Evolutionary conservation across 2,113 vertebrate species (phyloP).

Genomic region (Symphodus melops): DNA sequence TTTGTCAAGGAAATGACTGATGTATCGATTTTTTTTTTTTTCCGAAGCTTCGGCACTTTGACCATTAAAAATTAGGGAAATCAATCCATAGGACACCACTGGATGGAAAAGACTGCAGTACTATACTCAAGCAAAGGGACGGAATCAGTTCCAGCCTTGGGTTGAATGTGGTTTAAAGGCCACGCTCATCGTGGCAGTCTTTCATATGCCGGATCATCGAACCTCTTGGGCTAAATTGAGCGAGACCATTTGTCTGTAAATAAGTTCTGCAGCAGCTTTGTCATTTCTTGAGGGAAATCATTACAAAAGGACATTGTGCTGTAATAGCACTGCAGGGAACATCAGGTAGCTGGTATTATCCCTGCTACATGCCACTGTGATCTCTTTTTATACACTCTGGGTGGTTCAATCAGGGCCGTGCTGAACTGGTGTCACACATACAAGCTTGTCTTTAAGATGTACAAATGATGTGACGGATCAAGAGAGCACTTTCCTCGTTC

Average conservation of each 20-base stretch:
- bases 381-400: constrained; percentile 8
- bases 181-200: background rate
- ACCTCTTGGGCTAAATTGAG: constrained; percentile 14
- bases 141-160: background rate
- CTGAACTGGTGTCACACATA: constrained; percentile 28
- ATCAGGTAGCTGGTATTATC: constrained; percentile 38
- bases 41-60: too few relatives aligned
- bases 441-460: constrained; percentile 6
- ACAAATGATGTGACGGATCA: constrained; percentile 21
- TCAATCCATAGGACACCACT: background rate
- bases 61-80: background rate
- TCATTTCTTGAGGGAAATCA: constrained; percentile 30
- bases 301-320: constrained; percentile 26
- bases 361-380: constrained; percentile 1
- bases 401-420: constrained; percentile 7
- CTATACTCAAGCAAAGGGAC: background rate
- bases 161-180: constrained; percentile 6
- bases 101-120: background rate
- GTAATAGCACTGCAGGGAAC: constrained; percentile 12
- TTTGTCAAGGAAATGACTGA: too few relatives aligned
- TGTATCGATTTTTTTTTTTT: too few relatives aligned
- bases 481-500: constrained; percentile 2
- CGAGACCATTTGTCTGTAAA: constrained; percentile 26
- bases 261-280: constrained; percentile 11
- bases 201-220: constrained; percentile 20